Conservation (phyloP, 2,888 invertebrate species). For the Pheosia tremula region DNA sequence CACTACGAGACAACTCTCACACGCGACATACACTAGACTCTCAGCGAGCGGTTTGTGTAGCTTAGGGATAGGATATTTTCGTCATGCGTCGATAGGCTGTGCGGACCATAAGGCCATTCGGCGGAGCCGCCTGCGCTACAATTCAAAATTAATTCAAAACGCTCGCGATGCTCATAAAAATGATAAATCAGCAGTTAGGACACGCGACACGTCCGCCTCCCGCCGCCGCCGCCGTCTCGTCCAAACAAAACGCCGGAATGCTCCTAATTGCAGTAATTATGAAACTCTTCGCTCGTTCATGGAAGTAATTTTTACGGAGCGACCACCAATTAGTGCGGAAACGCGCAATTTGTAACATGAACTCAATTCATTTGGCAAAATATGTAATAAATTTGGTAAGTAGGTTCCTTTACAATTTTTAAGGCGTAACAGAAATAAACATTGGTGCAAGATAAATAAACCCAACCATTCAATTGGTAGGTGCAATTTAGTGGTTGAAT, state of each 20-base stretch:
- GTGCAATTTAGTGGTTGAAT: too few species aligned
- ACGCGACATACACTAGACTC: too few species aligned
- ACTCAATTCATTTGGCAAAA: conserved; percentile 54
- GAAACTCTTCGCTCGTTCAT: conserved; percentile 80
- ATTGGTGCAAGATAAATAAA: too few species aligned
- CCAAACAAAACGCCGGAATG: conserved; percentile 68
- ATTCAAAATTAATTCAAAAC: conserved; percentile 46
- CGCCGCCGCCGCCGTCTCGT: conserved; percentile 50
- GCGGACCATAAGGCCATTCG: not conserved
- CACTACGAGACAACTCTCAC: too few species aligned
- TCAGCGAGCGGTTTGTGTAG: too few species aligned
- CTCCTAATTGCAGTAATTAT: conserved; percentile 78
- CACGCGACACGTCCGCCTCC: conserved; percentile 67
- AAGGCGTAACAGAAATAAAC: too few species aligned
- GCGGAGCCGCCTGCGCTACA: conserved; percentile 30
- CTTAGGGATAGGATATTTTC: too few species aligned
- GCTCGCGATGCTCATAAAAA: conserved; percentile 53
- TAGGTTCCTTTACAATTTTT: too few species aligned
- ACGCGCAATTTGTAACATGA: conserved; percentile 69
- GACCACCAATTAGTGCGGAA: conserved; percentile 73
- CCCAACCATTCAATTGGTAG: too few species aligned
- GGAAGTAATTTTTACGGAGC: conserved; percentile 79
- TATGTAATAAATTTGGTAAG: conserved; percentile 24
- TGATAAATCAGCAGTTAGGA: conserved; percentile 71
- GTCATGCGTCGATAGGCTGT: not conserved